These are phyloP conservation scores for Tipula helvola DNA, from an alignment of 2,888 invertebrate genomes.

Conservation along the genomic window DNA sequence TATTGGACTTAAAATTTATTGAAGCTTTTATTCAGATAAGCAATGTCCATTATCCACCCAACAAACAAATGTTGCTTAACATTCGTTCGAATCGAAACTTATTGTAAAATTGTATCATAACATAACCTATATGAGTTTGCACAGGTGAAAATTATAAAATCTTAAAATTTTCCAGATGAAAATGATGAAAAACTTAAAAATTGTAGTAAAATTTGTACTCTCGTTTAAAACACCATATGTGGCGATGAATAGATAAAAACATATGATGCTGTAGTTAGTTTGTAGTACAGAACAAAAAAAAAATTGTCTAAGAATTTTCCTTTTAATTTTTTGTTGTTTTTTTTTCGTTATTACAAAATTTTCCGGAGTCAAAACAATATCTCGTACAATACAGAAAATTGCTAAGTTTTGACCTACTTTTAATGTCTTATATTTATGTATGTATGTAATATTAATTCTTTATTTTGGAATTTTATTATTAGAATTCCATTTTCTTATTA, in stretches of 20 bases:
- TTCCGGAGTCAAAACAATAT: not conserved
- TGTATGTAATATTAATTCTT: not conserved
- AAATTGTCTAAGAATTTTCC: not conserved
- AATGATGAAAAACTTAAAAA: not conserved
- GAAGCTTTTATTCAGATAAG: too few relatives aligned
- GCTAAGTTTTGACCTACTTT: not conserved
- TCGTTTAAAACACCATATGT: too few relatives aligned
- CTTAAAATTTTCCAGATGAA: not conserved
- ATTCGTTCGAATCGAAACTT: too few relatives aligned
- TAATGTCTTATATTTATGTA: not conserved
- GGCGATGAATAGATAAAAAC: too few relatives aligned
- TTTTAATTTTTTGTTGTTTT: too few relatives aligned
- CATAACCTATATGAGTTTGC: too few relatives aligned
- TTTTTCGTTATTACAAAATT: not conserved
- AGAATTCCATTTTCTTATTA: not conserved
- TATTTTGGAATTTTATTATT: not conserved
- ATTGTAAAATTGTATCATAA: too few relatives aligned
- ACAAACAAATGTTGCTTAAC: too few relatives aligned
- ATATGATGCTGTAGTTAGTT: not conserved
- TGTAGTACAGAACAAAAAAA: not conserved
- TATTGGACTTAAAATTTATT: too few relatives aligned
- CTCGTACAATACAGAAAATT: not conserved
- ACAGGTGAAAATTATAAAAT: not conserved
- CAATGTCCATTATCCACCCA: too few relatives aligned
- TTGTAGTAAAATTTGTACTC: not conserved